Percentiles rank a stretch among this genome's conserved stretches.
These are phyloP conservation scores for Drosophila maculinotata DNA, from an alignment of 2,888 invertebrate genomes.

Conservation along the genomic window DNA sequence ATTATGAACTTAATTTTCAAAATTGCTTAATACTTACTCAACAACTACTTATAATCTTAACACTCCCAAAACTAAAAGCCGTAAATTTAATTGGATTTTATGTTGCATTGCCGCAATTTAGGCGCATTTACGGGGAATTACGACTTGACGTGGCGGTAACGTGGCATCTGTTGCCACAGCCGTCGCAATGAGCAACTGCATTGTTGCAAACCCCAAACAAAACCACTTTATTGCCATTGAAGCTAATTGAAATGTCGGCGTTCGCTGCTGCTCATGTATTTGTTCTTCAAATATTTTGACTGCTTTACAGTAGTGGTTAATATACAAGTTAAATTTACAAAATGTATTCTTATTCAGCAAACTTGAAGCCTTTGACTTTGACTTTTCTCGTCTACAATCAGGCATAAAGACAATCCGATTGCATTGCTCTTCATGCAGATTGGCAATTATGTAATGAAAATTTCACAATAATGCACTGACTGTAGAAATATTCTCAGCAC, in stretches of 20 bases:
- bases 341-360: neutral
- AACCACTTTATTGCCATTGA: conserved; percentile 8
- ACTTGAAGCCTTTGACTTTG: conserved; percentile 2
- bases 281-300: neutral
- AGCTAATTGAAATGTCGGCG: conserved; percentile 35
- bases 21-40: neutral
- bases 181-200: neutral
- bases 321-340: neutral
- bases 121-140: conserved; percentile 5
- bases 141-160: conserved; percentile 13
- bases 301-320: neutral
- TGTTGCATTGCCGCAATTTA: too few species aligned
- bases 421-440: conserved; percentile 18
- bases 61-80: too few species aligned
- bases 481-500: neutral
- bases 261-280: neutral
- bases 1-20: neutral
- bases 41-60: neutral
- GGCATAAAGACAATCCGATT: conserved; percentile 7
- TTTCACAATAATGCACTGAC: conserved; percentile 34
- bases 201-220: conserved; percentile 12
- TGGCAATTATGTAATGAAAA: conserved; percentile 55
- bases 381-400: neutral
- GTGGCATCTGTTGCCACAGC: conserved; percentile 20
- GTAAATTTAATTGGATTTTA: conserved; percentile 3